Conservation (phyloP, 2,113 vertebrate species). For the Ploceus nigricollis region DNA sequence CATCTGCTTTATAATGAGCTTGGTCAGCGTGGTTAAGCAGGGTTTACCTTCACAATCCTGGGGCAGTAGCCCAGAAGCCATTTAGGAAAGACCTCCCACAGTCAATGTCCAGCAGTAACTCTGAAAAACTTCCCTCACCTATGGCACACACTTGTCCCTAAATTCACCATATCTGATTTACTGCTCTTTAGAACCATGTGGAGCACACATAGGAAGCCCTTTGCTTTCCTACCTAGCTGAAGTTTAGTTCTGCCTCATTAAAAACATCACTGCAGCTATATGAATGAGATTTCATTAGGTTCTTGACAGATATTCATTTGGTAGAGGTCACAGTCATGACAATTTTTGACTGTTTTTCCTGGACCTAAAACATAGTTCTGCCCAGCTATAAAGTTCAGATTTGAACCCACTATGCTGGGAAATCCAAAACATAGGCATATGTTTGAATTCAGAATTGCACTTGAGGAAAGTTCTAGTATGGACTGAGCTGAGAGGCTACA, state of each 20-base stretch:
- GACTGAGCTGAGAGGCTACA: neutral
- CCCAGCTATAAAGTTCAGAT: neutral
- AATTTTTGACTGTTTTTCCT: neutral
- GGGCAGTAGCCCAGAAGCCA: neutral
- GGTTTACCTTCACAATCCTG: neutral
- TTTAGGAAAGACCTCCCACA: neutral
- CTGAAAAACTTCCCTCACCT: neutral
- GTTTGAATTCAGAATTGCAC: neutral
- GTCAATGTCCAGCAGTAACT: fast-evolving
- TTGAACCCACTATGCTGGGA: neutral
- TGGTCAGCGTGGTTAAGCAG: neutral
- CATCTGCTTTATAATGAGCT: neutral
- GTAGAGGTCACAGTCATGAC: neutral
- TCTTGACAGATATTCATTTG: neutral
- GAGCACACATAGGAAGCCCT: neutral
- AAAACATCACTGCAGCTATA: neutral
- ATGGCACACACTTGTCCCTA: neutral
- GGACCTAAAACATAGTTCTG: neutral
- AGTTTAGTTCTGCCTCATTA: conserved; percentile 2
- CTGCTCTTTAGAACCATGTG: neutral
- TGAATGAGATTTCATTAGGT: neutral
- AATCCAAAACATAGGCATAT: neutral
- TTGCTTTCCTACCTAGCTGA: neutral
- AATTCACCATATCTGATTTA: neutral
- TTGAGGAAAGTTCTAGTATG: neutral